Conservation (phyloP, 2,113 vertebrate species). For the Dissostichus mawsoni region DNA sequence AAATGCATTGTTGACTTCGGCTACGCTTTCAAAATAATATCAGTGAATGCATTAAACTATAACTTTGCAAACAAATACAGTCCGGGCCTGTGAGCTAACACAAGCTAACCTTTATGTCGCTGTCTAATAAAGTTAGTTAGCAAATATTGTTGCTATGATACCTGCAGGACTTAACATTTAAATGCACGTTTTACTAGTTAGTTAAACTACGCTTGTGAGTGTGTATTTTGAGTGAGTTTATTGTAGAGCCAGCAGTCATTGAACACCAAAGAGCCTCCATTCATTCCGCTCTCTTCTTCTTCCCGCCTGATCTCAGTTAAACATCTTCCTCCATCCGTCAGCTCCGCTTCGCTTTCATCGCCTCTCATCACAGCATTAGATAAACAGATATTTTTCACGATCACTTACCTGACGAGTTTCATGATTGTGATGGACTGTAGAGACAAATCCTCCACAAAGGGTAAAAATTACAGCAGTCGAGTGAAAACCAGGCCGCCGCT, state of each 20-base stretch:
- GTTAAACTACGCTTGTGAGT: accelerated
- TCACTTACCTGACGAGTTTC: constrained; percentile 86
- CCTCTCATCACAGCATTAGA: accelerated
- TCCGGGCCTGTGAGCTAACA: neutral
- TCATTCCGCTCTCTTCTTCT: constrained; percentile 70
- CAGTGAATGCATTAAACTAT: accelerated
- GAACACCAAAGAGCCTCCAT: constrained; percentile 30
- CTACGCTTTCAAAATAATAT: too few species aligned
- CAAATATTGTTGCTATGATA: accelerated
- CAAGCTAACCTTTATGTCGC: neutral
- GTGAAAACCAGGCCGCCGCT: constrained; percentile 69
- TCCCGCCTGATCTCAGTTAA: constrained; percentile 73
- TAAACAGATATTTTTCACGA: accelerated
- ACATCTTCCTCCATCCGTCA: constrained; percentile 78
- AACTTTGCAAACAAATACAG: neutral
- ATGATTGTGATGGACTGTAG: constrained; percentile 76
- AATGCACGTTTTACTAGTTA: accelerated
- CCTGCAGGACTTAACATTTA: accelerated
- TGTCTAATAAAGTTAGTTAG: neutral
- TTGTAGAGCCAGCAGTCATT: neutral
- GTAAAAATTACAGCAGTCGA: constrained; percentile 77
- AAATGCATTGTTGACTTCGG: too few species aligned
- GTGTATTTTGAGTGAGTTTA: accelerated
- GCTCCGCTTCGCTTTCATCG: accelerated
- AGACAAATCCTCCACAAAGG: constrained; percentile 72